Evolutionary conservation across 2,797 vertebrate species (phyloP), one percentile per base, ranked within the genome.

Genomic region (Phalanger gymnotis): DNA sequence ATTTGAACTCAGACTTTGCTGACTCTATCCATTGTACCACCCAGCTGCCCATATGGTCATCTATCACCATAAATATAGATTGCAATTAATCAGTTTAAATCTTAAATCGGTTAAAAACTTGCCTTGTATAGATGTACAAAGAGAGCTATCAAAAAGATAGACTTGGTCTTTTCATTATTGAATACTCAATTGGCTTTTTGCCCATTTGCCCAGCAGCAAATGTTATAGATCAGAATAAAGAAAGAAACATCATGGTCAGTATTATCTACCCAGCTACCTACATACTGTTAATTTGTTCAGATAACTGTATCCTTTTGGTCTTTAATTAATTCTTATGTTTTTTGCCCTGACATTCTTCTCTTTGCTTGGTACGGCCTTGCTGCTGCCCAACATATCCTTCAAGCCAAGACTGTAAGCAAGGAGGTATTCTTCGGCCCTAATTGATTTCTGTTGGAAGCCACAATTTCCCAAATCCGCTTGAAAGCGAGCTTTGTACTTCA

Each of bases 401-500:
- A 90, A 54, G 34, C 54, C 52, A 92, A 56, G 93, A 96, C 91
- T 94, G 47, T 93, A 96, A 91, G 91, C 92, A 95, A 96, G 95
- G 93, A 92, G 91, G 95, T 93, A 53, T 95, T 96, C 95, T 96
- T 91, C 40, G 47, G 90, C 91, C 95, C 92, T 95, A 90, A 73
- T 91, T 57, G 51, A 90, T 98, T 98, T 94, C 89, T 14, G 93
- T 97, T 97, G 97, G 94, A 96, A 97, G 40, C 92, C 92, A 95
- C 94, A 19, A 2, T 96, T 98, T 98, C 97, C 94, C 92, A 94
- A 94, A 96, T 97, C 95, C 0, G 1, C 93, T 98, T 94, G 90
- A 97, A 98, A 97, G 96, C 52, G 94, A 94, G 53, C 34, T 97
- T 97, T 89, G 89, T 97, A 81, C 94, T 91, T 57, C 94, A 97